Evolutionary conservation across 1,140 invertebrate genomes (phyloP).

Genomic region (Bombus terrestris): DNA sequence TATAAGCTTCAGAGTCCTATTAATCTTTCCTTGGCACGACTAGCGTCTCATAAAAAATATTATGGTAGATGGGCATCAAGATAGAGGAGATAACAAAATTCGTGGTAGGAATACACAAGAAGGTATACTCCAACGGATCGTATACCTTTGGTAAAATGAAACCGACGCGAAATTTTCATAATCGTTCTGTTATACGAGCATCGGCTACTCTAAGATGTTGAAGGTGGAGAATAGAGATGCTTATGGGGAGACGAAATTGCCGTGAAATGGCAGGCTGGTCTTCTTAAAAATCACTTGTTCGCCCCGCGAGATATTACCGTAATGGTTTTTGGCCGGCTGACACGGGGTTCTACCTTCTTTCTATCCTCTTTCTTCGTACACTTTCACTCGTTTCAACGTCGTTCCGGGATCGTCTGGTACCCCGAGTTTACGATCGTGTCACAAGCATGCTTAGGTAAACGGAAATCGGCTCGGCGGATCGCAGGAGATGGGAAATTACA

Average conservation of each 20-base stretch:
- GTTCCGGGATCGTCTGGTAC: background rate
- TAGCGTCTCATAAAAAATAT: background rate
- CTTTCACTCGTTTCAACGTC: conserved; percentile 25
- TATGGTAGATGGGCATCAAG: background rate
- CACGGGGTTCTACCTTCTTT: conserved; percentile 6
- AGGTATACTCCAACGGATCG: background rate
- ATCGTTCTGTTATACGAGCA: conserved; percentile 59
- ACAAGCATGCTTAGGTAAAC: conserved; percentile 15
- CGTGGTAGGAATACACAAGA: background rate
- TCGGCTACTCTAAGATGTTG: conserved; percentile 30
- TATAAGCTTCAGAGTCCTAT: background rate
- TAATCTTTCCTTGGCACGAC: background rate
- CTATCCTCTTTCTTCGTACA: background rate
- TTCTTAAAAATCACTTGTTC: conserved; percentile 75
- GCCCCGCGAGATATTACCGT: conserved; percentile 65
- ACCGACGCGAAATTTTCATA: conserved; percentile 71
- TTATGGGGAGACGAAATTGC: conserved; percentile 66
- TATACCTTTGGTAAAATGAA: conserved; percentile 45
- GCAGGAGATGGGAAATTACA: conserved; percentile 43
- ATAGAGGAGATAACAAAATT: background rate
- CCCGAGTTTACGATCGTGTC: conserved; percentile 51
- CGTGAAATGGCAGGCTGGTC: conserved; percentile 64
- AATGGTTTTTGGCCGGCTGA: conserved; percentile 63
- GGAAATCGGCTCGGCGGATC: background rate
- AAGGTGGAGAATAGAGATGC: conserved; percentile 52